These are phyloP conservation scores for Galeruca laticollis DNA, from an alignment of 2,888 invertebrate genomes.

Conservation along the genomic window DNA sequence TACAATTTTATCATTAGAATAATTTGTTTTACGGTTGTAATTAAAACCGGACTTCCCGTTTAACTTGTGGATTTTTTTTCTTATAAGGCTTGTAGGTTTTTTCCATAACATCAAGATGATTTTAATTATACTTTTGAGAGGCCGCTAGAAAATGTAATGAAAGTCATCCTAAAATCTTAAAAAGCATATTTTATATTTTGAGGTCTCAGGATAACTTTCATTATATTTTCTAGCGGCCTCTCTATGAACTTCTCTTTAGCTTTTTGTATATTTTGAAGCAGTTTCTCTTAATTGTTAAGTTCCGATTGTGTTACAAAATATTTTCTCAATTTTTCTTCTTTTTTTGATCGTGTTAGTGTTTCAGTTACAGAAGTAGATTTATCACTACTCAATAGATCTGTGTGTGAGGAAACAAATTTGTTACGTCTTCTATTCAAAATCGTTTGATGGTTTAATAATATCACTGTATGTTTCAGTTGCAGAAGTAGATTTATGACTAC, in stretches of 20 bases:
- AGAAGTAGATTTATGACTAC: too few species aligned
- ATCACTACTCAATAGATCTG: too few species aligned
- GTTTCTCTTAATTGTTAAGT: background rate
- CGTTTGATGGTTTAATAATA: too few species aligned
- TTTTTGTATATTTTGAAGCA: conserved; percentile 2
- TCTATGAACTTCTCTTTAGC: background rate
- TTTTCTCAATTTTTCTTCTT: background rate
- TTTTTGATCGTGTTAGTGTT: too few species aligned
- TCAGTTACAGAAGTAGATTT: too few species aligned
- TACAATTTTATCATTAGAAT: background rate
- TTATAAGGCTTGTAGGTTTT: background rate
- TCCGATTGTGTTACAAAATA: background rate
- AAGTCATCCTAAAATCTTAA: too few species aligned
- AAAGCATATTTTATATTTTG: too few species aligned
- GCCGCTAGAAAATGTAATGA: too few species aligned
- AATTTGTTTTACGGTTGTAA: background rate
- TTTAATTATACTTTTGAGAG: background rate
- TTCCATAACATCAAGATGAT: background rate
- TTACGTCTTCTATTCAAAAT: too few species aligned
- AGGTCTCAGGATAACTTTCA: background rate
- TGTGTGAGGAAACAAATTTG: too few species aligned
- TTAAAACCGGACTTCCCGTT: background rate
- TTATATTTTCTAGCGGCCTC: conserved; percentile 2
- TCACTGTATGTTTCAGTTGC: too few species aligned
- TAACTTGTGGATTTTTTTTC: background rate